Conservation (phyloP, 1,140 invertebrate species). For the Atta colombica region DNA sequence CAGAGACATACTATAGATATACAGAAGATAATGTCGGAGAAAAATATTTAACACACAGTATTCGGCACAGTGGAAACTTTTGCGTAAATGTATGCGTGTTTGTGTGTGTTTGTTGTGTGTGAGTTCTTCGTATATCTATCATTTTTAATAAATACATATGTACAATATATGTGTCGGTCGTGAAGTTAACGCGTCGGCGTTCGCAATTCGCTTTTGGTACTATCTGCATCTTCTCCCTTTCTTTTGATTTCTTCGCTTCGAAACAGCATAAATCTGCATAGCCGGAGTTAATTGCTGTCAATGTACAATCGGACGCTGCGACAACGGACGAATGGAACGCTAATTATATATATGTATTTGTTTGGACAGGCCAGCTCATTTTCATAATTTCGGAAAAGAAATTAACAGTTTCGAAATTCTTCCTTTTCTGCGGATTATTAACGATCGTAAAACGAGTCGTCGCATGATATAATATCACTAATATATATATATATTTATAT, state of each 20-base stretch:
- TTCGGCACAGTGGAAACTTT: constrained; percentile 65
- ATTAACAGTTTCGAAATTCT: constrained; percentile 47
- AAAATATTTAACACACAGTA: constrained; percentile 52
- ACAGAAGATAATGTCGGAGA: constrained; percentile 26
- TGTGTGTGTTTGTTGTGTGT: background rate
- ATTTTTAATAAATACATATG: constrained; percentile 70
- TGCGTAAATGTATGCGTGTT: constrained; percentile 35
- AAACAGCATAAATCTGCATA: constrained; percentile 24
- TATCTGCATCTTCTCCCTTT: constrained; percentile 31
- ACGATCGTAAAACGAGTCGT: constrained; percentile 59
- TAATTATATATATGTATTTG: constrained; percentile 11
- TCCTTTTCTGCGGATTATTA: constrained; percentile 27
- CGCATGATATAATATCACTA: constrained; percentile 72
- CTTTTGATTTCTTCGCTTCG: constrained; percentile 66
- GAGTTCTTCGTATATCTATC: constrained; percentile 53
- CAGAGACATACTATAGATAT: no score
- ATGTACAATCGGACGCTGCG: constrained; percentile 56
- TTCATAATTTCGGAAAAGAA: constrained; percentile 48
- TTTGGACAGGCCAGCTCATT: constrained; percentile 49
- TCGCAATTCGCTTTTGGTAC: constrained; percentile 54
- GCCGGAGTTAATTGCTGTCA: constrained; percentile 26
- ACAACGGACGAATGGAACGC: constrained; percentile 57
- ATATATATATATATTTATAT: constrained; percentile 55
- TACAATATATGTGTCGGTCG: constrained; percentile 60
- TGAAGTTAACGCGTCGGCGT: constrained; percentile 65